Evolutionary conservation across 2,797 vertebrate genomes (phyloP), one percentile per base, ranked within the genome.

Genomic region (Pristis pectinata): DNA sequence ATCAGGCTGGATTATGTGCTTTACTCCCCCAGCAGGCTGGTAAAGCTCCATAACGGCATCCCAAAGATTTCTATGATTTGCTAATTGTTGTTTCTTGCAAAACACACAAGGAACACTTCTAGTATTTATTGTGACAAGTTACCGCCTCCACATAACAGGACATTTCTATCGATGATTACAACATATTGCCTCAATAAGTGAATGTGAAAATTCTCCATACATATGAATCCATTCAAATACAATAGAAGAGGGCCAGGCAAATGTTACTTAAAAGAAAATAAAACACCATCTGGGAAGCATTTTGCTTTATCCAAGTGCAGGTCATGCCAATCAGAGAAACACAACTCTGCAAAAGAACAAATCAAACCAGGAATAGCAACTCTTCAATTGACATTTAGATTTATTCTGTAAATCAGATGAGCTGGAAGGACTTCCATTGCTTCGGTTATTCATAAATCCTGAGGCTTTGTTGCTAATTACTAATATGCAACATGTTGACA

Each of bases 231-330:
- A 91, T 91, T 91, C 61, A 91, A 67, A 91, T n/a, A 41, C 13
- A 67, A 91, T 34, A 59, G n/a, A 59, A 64, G 17, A 91, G 61
- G 61, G 19, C n/a, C 24, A 22, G 59, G 87, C 87, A 37, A 67
- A 91, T 91, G 53, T 34, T 34, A 59, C 59, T 59, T 49, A 34
- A 37, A 37, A 3, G 0, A 37, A 91, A 0, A 24, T 7, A n/a
- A 91, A 91, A 64, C n/a, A 37, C n/a, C 15, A 22, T 41, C 19
- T 24, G 37, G 19, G 61, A 24, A 41, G 56, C n/a, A 67, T 41
- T 91, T 91, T 67, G n/a, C 7, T 91, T 91, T 91, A 67, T 67
- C 87, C 87, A 91, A 91, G 17, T 67, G 4, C n/a, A 67, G 87
- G n/a, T 37, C 19, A 8, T 24, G 8, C n/a, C 61, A 11, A 67